These are phyloP conservation scores for Oncorhynchus kisutch DNA, from an alignment of 2,113 vertebrate species.

Conservation along the genomic window DNA sequence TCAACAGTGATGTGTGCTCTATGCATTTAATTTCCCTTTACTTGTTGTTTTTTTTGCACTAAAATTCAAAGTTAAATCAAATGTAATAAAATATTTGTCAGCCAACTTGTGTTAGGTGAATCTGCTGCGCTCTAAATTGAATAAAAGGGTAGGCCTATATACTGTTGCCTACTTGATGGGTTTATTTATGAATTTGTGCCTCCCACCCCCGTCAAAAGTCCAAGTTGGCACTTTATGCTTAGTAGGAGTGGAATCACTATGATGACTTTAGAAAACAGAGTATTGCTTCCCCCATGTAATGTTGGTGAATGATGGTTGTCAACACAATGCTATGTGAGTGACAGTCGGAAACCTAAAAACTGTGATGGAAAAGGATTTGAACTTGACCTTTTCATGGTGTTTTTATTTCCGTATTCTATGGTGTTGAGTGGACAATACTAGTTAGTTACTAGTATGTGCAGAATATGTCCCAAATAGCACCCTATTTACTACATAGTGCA, in stretches of 20 bases:
- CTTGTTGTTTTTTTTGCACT: conserved; percentile 67
- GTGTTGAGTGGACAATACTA: conserved; percentile 51
- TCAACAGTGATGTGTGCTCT: no score
- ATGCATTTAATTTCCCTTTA: not conserved
- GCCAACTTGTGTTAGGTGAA: conserved; percentile 52
- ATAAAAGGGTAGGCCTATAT: conserved; percentile 54
- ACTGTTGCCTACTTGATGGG: conserved; percentile 12
- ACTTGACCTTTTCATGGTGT: not conserved
- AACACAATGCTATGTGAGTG: not conserved
- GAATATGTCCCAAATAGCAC: no score
- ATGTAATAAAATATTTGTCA: conserved; percentile 33
- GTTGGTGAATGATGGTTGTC: conserved; percentile 62
- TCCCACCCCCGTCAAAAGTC: conserved; percentile 40
- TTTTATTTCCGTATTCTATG: not conserved
- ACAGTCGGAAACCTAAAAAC: conserved; percentile 63
- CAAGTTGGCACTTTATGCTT: conserved; percentile 65
- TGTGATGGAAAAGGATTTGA: conserved; percentile 11
- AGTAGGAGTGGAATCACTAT: conserved; percentile 39
- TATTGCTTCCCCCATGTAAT: conserved; percentile 19
- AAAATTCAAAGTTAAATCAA: conserved; percentile 60
- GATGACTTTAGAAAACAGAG: conserved; percentile 28
- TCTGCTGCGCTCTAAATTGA: conserved; percentile 51
- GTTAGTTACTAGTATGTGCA: not conserved
- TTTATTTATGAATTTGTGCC: conserved; percentile 23
- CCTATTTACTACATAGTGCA: no score